Base-by-base conservation (phyloP, 2,113 vertebrate genomes). In the Rostratula benghalensis region DNA sequence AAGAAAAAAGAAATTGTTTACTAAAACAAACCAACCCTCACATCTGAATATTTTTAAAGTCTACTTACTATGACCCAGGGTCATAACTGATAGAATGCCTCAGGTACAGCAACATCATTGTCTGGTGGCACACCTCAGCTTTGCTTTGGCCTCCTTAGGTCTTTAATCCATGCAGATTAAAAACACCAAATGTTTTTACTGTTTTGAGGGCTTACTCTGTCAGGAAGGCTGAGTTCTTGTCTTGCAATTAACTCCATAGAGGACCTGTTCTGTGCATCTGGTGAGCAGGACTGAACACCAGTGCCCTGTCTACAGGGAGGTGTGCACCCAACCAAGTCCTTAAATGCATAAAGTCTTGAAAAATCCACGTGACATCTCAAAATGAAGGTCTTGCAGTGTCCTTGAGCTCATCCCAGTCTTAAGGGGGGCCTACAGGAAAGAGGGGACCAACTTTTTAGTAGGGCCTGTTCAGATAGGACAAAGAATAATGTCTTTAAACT, bases 201-300 rank as follows among this genome's bases (percentile, higher is more conserved):
- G 13, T 59, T 90, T 81, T 50, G 14, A 63, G 13, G 80, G 63
- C 63, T 90, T 88, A 37, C 3, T 56, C 33, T 81, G 5, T 63
- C 39, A 57, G 45, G 35, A 91, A 30, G 18, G 28, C 28, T 83
- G 67, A 63, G 18, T n/a, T 22, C 25, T 51, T 16, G 2, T 31
- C 57, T 61, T 33, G 18, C 4, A 2, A 45, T 85, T n/a, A 46
- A 14, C 16, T 59, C 33, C 56, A 4, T 3, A 25, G 31, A 10
- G 23, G 5, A 20, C 16, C 9, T 0, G 0, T 64, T 64, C 10
- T 69, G 10, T 63, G 17, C 0, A 1, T 85, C 31, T 56, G 24
- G 15, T 0, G 13, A 86, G 30, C n/a, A 67, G 69, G 54, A 63
- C 30, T 4, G 2, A 74, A 9, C 0, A 1, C 6, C 19, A 43